These are phyloP conservation scores for Centropristis striata DNA, from an alignment of 2,113 vertebrate genomes.

Conservation along the genomic window DNA sequence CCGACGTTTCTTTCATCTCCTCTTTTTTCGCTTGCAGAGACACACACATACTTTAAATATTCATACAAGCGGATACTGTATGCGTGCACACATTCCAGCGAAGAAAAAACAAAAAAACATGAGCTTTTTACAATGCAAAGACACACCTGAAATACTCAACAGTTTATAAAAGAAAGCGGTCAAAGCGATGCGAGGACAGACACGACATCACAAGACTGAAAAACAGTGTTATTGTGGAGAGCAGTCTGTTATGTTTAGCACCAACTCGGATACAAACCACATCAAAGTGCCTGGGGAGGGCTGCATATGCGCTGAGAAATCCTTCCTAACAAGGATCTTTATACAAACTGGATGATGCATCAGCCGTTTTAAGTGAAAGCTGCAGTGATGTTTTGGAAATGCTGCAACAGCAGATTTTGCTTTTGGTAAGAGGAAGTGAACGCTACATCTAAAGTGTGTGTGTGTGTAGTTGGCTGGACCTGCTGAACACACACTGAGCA, in stretches of 20 bases:
- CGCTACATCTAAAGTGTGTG: background rate
- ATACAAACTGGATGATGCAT: background rate
- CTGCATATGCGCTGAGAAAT: background rate
- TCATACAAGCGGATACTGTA: background rate
- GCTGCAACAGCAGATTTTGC: slow-evolving; percentile 1
- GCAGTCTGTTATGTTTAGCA: background rate
- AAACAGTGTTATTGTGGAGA: background rate
- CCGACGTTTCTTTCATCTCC: slow-evolving; percentile 7
- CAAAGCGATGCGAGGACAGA: background rate
- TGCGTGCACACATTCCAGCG: background rate
- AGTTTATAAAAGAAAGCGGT: background rate
- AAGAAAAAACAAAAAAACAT: background rate
- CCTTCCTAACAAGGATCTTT: background rate
- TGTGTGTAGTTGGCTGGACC: background rate
- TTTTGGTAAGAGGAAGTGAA: slow-evolving; percentile 1
- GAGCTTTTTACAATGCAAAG: background rate
- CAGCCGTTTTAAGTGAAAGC: background rate
- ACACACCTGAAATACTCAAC: background rate
- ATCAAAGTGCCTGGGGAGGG: background rate
- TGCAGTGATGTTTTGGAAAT: background rate
- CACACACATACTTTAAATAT: background rate
- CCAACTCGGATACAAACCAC: background rate
- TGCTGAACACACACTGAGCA: background rate
- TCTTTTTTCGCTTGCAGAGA: background rate
- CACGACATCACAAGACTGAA: background rate